phyloP scores from a whole-genome alignment of 2,888 invertebrate species.

The Protodeltote pygarga region DNA sequence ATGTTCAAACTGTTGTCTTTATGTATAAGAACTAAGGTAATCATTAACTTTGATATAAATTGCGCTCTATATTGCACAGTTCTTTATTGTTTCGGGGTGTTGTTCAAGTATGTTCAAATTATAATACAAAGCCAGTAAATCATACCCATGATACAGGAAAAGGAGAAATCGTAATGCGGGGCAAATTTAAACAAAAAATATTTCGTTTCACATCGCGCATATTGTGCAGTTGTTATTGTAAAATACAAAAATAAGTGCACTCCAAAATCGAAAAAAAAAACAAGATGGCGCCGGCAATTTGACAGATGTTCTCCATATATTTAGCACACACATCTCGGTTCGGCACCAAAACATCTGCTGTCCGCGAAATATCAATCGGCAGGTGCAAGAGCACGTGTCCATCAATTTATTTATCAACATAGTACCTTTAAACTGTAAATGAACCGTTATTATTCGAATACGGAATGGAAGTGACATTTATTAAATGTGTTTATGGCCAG shows the following conservation, averaged over 20 bases:
- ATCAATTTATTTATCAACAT: conserved; percentile 14
- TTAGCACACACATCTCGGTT: conserved; percentile 26
- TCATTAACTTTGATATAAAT: too few relatives aligned
- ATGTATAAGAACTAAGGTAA: too few relatives aligned
- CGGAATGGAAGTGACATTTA: conserved; percentile 9
- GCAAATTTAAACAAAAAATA: too few relatives aligned
- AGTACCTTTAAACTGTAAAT: background rate
- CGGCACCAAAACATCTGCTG: conserved; percentile 53
- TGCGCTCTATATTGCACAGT: too few relatives aligned
- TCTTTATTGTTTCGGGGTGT: too few relatives aligned
- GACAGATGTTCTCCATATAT: conserved; percentile 43
- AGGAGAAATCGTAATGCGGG: too few relatives aligned
- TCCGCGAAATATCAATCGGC: conserved; percentile 46
- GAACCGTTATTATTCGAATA: conserved; percentile 8
- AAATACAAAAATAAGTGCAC: background rate
- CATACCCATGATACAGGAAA: too few relatives aligned
- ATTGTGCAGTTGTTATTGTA: background rate
- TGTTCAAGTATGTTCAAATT: too few relatives aligned
- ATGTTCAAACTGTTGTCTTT: too few relatives aligned
- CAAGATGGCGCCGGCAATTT: conserved; percentile 39
- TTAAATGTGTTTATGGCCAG: background rate
- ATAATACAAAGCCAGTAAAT: too few relatives aligned
- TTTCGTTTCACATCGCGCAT: too few relatives aligned
- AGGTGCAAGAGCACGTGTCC: conserved; percentile 52
- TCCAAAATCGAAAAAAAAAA: conserved; percentile 1